These are phyloP conservation scores for Colletes latitarsis DNA, from an alignment of 1,140 invertebrate species.

Conservation along the genomic window DNA sequence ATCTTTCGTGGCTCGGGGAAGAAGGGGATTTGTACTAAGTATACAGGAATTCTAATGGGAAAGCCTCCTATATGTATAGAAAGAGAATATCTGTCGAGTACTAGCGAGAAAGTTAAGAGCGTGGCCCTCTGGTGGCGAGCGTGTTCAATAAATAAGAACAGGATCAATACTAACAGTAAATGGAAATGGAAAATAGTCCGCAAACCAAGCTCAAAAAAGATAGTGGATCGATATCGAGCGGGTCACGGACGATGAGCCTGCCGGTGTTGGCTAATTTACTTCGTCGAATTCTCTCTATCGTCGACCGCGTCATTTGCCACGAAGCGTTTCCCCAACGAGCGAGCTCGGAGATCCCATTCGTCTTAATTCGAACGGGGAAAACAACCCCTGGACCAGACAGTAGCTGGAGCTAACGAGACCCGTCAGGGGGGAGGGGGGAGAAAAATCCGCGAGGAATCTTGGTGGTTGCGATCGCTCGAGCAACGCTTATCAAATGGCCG, in stretches of 20 bases:
- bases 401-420: not conserved
- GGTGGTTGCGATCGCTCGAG: not conserved
- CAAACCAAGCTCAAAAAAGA: no score
- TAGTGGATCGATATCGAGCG: not conserved
- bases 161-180: no score
- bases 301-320: not conserved
- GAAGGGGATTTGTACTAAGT: no score
- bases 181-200: no score
- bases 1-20: no score
- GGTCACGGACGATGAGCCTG: slow-evolving; percentile 7
- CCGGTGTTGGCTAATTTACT: slow-evolving; percentile 8
- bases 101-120: no score
- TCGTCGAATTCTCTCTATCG: slow-evolving; percentile 3
- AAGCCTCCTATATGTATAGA: no score
- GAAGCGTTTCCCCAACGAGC: not conserved
- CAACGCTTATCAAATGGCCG: slow-evolving; percentile 4
- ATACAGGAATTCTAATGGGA: no score
- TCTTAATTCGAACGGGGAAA: not conserved
- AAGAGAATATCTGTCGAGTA: no score
- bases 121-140: no score
- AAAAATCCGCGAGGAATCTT: slow-evolving; percentile 19
- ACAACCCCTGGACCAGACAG: not conserved
- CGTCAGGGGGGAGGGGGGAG: not conserved
- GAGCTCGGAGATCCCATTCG: not conserved
- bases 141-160: no score